Base-by-base conservation (phyloP, 2,797 vertebrate species). In the Cossypha heuglini region DNA sequence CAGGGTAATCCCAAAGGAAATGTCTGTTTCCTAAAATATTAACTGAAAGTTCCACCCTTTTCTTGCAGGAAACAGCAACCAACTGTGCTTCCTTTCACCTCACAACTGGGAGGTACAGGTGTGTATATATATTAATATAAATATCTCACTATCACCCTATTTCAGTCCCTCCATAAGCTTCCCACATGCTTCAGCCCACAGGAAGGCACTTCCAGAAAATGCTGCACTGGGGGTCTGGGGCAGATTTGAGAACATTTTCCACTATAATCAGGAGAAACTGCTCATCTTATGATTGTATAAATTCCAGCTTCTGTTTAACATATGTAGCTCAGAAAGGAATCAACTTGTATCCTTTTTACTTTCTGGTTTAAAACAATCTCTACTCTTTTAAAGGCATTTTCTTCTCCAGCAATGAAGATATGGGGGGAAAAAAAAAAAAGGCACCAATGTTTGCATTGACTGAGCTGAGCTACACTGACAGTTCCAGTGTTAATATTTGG, bases 381-480 rank as follows among this genome's bases (percentile, higher is more conserved):
- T 3, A 10, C 2, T 26, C 5, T 48, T 72, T 35, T 12, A 88
- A 80, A 80, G 11, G 42, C 13, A 25, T 77, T 82, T 86, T 67
- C 33, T 63, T 37, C 42, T 77, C 24, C 64, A 88, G 29, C 21
- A 59, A 59, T 31, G 12, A 86, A 76, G 33, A 76, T 13, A 7
- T 17, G 31, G 11, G 11, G 6, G 3, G 10, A 13, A 45, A 45
- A 12, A 19, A 19, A 3, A 40, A 16, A 10, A 45, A 20, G 10
- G 31, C 14, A 55, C 4, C n/a, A 68, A 7, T 11, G 16, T 42
- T 72, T 74, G 11, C n/a, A 63, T 15, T 74, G 58, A 43, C 73
- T 86, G 82, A 96, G 63, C 45, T 92, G 75, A 91, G 28, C 49
- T 94, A 58, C 40, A 33, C 24, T 89, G 86, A 88, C n/a, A 80